These are phyloP conservation scores for Brachionus calyciflorus DNA, from an alignment of 1,140 invertebrate species.

Conservation along the genomic window DNA sequence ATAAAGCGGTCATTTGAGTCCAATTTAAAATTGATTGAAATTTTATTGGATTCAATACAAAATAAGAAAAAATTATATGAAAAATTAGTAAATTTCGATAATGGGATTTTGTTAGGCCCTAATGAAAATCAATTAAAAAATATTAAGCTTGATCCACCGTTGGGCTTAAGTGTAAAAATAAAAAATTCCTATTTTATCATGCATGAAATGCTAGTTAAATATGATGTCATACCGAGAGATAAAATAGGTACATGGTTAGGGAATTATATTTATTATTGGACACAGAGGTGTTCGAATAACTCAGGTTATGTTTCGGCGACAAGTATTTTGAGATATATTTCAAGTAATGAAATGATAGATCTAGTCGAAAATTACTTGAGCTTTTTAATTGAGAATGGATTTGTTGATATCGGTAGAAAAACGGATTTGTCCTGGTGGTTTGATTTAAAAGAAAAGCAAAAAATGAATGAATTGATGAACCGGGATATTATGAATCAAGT, in stretches of 20 bases:
- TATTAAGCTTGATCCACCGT: not conserved
- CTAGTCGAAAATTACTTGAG: not conserved
- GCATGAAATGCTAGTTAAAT: constrained; percentile 13
- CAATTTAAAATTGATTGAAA: not conserved
- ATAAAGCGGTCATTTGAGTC: constrained; percentile 21
- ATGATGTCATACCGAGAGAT: not conserved
- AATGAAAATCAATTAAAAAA: constrained; percentile 11
- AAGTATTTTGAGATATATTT: constrained; percentile 1
- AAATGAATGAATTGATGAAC: not conserved
- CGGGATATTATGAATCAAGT: not conserved
- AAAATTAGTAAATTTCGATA: not conserved
- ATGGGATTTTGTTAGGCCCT: not conserved
- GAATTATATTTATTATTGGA: constrained; percentile 24
- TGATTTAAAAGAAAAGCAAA: not conserved
- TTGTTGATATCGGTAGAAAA: not conserved
- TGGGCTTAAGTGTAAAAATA: not conserved
- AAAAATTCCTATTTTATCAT: constrained; percentile 21
- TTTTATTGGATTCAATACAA: constrained; percentile 2
- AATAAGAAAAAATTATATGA: constrained; percentile 26
- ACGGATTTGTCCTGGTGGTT: not conserved
- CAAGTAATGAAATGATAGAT: constrained; percentile 21
- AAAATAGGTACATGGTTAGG: not conserved
- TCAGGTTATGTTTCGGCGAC: not conserved
- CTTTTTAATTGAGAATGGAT: not conserved
- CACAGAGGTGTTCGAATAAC: not conserved